Evolutionary conservation across 2,797 vertebrate genomes (phyloP).

Genomic region (Pseudomugil gertrudae): DNA sequence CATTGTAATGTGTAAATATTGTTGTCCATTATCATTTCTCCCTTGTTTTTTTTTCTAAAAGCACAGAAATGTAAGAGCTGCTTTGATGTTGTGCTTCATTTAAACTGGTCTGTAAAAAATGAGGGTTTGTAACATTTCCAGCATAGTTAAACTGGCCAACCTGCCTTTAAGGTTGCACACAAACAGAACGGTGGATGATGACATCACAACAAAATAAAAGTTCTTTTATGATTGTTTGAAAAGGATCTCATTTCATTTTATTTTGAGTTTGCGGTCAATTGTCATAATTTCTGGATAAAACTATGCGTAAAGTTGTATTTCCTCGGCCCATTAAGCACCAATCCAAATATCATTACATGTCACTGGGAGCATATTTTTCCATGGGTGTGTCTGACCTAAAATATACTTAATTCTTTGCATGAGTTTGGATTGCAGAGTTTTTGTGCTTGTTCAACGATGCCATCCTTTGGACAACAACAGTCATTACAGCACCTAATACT

Average conservation of each 20-base stretch:
- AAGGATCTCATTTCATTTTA: conserved; percentile 13
- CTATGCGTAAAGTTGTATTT: no score
- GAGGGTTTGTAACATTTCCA: conserved; percentile 13
- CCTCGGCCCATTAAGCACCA: no score
- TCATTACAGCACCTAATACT: conserved; percentile 38
- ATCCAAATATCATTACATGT: no score
- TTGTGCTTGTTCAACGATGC: conserved; percentile 73
- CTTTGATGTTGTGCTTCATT: conserved; percentile 25
- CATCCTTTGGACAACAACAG: conserved; percentile 61
- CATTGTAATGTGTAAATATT: conserved; percentile 69
- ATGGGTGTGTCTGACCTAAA: background rate
- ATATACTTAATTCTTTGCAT: background rate
- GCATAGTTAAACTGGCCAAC: conserved; percentile 9
- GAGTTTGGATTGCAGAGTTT: background rate
- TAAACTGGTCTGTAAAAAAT: conserved; percentile 29
- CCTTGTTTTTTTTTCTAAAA: conserved; percentile 12
- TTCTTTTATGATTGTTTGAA: conserved; percentile 52
- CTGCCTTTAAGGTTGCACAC: conserved; percentile 31
- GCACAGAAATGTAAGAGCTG: conserved; percentile 48
- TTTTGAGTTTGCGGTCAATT: conserved; percentile 8
- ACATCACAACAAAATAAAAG: conserved; percentile 67
- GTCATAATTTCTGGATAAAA: background rate
- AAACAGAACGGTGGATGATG: conserved; percentile 15
- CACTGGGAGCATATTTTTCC: background rate
- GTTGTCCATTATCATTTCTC: conserved; percentile 42